These are phyloP conservation scores for Leptothorax acervorum DNA, from an alignment of 2,888 invertebrate species.

Conservation along the genomic window DNA sequence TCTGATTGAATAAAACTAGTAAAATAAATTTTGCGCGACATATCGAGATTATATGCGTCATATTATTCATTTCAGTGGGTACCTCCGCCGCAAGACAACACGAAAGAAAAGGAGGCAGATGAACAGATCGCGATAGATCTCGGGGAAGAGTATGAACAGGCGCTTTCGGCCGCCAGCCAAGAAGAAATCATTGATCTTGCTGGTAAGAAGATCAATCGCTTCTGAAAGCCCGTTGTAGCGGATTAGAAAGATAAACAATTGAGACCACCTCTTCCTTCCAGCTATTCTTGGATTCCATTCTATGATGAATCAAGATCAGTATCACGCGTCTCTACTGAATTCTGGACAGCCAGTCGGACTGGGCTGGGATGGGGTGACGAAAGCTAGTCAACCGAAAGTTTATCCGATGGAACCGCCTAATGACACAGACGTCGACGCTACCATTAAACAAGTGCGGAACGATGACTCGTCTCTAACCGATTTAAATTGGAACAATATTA, in stretches of 20 bases:
- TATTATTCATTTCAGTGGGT: constrained; percentile 89
- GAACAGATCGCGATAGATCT: constrained; percentile 97
- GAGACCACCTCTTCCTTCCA: constrained; percentile 84
- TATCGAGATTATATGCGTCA: not conserved
- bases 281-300: constrained; percentile 99
- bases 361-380: constrained; percentile 98
- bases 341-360: constrained; percentile 96
- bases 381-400: constrained; percentile 96
- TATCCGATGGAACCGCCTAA: constrained; percentile 98
- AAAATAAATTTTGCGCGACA: not conserved
- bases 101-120: constrained; percentile 92
- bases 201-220: constrained; percentile 86
- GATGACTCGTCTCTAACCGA: constrained; percentile 95
- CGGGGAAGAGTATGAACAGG: constrained; percentile 97
- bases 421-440: constrained; percentile 97
- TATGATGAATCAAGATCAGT: constrained; percentile 99
- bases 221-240: not conserved
- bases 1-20: not conserved
- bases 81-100: constrained; percentile 90
- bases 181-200: constrained; percentile 99
- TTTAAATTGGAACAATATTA: constrained; percentile 99
- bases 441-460: constrained; percentile 95
- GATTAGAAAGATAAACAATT: not conserved
- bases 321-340: constrained; percentile 97
- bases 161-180: constrained; percentile 95